Conservation (phyloP, 2,888 invertebrate species). For the Pelosia muscerda region DNA sequence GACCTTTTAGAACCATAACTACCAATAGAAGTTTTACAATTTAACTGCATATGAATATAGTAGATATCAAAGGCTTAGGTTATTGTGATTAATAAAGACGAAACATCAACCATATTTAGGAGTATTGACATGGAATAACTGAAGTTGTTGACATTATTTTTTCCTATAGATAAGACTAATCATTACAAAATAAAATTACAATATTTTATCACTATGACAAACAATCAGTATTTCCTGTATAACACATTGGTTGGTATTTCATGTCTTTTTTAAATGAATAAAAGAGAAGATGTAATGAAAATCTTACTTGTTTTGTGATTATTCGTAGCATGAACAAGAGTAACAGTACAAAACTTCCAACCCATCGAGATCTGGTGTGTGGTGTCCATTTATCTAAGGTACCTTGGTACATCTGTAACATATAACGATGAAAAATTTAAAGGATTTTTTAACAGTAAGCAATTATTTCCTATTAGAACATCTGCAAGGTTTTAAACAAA, state of each 20-base stretch:
- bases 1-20: neutral
- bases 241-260: neutral
- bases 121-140: neutral
- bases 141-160: neutral
- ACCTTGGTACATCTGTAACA: conserved; percentile 91
- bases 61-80: neutral
- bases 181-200: neutral
- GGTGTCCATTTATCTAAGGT: conserved; percentile 95
- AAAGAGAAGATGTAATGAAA: conserved; percentile 39
- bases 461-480: neutral
- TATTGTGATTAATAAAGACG: neutral
- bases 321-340: conserved; percentile 93
- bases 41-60: too few relatives aligned
- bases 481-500: neutral
- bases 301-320: conserved; percentile 93
- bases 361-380: conserved; percentile 93
- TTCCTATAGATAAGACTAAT: neutral
- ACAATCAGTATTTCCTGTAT: conserved; percentile 5
- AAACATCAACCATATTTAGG: neutral
- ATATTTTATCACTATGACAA: conserved; percentile 2
- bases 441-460: neutral
- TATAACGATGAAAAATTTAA: neutral
- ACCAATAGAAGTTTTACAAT: too few relatives aligned
- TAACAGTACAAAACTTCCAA: conserved; percentile 90
- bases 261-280: conserved; percentile 9